Evolutionary conservation across 1,140 invertebrate genomes (phyloP).

Genomic region (Vollenhovia emeryi): DNA sequence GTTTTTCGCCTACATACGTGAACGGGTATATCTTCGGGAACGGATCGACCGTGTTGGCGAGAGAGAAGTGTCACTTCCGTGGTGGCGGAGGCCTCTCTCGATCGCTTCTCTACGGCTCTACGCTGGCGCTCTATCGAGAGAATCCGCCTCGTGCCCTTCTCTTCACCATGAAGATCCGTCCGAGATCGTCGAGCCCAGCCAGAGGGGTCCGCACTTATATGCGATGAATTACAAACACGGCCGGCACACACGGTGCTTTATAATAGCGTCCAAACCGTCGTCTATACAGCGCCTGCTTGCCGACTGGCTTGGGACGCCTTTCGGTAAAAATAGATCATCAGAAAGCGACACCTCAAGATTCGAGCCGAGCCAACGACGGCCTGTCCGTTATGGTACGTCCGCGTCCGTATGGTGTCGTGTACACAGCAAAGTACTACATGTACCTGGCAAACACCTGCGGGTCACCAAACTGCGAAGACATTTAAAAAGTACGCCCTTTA

Average conservation of each 20-base stretch:
- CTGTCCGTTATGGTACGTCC: conserved; percentile 27
- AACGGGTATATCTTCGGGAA: conserved; percentile 11
- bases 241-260: conserved; percentile 73
- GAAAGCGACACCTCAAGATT: conserved; percentile 81
- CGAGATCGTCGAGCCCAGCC: background rate
- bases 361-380: conserved; percentile 35
- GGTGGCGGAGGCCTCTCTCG: background rate
- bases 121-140: conserved; percentile 13
- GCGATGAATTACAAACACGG: conserved; percentile 74
- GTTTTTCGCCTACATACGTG: conserved; percentile 63
- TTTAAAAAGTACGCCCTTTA: background rate
- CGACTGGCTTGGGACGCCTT: conserved; percentile 77
- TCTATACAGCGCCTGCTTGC: conserved; percentile 72
- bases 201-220: conserved; percentile 64
- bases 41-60: background rate
- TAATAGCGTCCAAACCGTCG: conserved; percentile 77
- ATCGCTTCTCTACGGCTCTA: background rate
- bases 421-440: conserved; percentile 6
- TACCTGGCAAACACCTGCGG: background rate
- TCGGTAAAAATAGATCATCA: conserved; percentile 81
- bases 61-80: conserved; percentile 34
- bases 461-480: background rate
- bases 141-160: conserved; percentile 3
- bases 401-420: conserved; percentile 7
- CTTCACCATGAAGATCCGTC: conserved; percentile 11